These are phyloP conservation scores for Lasioglossum zephyrum DNA, from an alignment of 2,888 invertebrate species.

Conservation along the genomic window DNA sequence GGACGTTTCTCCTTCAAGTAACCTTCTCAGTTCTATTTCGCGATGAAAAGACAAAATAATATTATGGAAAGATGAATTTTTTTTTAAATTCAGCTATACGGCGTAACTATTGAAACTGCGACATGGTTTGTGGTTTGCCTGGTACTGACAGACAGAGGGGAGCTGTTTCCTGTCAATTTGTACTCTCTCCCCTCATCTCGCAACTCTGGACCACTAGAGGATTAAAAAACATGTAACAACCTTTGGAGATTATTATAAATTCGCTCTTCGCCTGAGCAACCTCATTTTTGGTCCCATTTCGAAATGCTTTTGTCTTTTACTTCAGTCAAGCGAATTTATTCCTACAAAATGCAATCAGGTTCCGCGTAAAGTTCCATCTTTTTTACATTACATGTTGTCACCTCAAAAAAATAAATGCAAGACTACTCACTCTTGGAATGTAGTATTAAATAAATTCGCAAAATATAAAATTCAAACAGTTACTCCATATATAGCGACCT, in stretches of 20 bases:
- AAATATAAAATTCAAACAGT: background rate
- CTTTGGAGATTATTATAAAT: slow-evolving; percentile 10
- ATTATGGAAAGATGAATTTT: background rate
- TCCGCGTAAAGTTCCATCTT: background rate
- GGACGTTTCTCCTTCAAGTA: background rate
- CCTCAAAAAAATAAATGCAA: background rate
- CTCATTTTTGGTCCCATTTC: slow-evolving; percentile 36
- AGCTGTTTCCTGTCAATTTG: too few species aligned
- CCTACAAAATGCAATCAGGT: background rate
- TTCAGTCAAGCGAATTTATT: background rate
- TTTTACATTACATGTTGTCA: background rate
- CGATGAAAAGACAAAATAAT: background rate
- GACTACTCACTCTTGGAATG: background rate
- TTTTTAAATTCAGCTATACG: background rate
- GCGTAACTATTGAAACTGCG: background rate
- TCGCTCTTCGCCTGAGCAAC: slow-evolving; percentile 1
- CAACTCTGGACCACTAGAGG: background rate
- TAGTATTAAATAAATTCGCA: too few species aligned
- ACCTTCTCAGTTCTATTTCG: slow-evolving; percentile 22
- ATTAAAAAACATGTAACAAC: background rate
- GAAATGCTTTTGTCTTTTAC: background rate
- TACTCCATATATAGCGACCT: background rate
- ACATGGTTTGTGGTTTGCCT: background rate
- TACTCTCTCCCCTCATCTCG: too few species aligned
- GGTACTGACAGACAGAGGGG: too few species aligned